phyloP scores from a whole-genome alignment of 35 echinoderm and acorn worm genomes.

The Heliocidaris erythrogramma region DNA sequence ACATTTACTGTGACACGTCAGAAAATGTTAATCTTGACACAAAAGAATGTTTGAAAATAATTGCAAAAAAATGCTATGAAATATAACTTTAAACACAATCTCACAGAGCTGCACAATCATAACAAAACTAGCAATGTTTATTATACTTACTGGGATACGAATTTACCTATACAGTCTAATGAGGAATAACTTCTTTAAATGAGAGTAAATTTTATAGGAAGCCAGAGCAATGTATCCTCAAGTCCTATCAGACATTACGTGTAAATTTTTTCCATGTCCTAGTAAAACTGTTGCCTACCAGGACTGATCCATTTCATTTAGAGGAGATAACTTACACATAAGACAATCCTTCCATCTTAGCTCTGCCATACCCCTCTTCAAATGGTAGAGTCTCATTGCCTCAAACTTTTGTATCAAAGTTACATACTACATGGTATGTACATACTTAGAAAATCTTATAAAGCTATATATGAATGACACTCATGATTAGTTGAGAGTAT shows the following conservation, averaged over 20 bases:
- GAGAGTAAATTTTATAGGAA: background rate
- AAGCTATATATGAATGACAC: background rate
- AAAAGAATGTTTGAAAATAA: background rate
- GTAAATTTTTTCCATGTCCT: background rate
- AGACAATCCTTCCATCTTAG: background rate
- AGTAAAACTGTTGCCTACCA: background rate
- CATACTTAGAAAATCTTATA: background rate
- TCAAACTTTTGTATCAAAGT: background rate
- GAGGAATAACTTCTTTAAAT: background rate
- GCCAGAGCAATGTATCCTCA: background rate
- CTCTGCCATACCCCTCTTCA: background rate
- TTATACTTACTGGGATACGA: background rate
- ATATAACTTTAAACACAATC: background rate
- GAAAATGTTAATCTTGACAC: background rate
- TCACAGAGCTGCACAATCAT: background rate
- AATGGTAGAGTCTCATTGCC: background rate
- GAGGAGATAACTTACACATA: background rate
- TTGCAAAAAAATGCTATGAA: background rate
- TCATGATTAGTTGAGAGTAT: background rate
- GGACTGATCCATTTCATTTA: background rate
- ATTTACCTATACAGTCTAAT: background rate
- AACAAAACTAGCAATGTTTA: background rate
- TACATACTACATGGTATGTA: background rate
- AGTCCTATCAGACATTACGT: background rate
- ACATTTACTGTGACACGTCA: background rate